Evolutionary conservation across 2,113 vertebrate species (phyloP).

Genomic region (Leptosomus discolor): DNA sequence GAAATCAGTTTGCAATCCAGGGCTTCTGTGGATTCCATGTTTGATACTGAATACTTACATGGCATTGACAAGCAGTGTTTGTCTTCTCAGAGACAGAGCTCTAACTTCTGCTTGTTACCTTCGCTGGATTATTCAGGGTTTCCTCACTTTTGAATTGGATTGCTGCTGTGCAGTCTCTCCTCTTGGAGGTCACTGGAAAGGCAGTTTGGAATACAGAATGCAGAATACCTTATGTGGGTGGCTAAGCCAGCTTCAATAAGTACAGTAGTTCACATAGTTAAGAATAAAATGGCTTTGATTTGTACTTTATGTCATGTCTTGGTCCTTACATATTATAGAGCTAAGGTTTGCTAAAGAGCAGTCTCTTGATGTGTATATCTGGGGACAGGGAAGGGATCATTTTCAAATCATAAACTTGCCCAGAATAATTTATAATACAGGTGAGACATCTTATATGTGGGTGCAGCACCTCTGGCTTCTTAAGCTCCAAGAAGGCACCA

Average conservation of each 20-base stretch:
- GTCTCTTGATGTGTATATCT: not conserved
- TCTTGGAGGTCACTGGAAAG: conserved; percentile 16
- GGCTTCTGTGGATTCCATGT: not conserved
- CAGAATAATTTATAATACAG: not conserved
- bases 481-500: not conserved
- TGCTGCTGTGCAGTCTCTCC: not conserved
- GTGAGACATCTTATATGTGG: not conserved
- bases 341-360: not conserved
- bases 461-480: not conserved
- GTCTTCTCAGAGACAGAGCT: conserved; percentile 11
- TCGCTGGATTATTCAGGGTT: not conserved
- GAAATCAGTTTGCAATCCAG: not conserved
- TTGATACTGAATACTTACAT: not conserved
- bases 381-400: not conserved
- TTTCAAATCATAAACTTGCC: not conserved
- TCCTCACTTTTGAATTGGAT: conserved; percentile 15
- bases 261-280: not conserved
- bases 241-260: not conserved
- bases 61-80: conserved; percentile 39
- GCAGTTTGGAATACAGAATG: not conserved
- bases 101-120: conserved; percentile 22
- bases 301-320: not conserved
- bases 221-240: not conserved
- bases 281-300: not conserved
- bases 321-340: not conserved